These are phyloP conservation scores for Stegostoma tigrinum DNA, from an alignment of 2,113 vertebrate species.

Conservation along the genomic window DNA sequence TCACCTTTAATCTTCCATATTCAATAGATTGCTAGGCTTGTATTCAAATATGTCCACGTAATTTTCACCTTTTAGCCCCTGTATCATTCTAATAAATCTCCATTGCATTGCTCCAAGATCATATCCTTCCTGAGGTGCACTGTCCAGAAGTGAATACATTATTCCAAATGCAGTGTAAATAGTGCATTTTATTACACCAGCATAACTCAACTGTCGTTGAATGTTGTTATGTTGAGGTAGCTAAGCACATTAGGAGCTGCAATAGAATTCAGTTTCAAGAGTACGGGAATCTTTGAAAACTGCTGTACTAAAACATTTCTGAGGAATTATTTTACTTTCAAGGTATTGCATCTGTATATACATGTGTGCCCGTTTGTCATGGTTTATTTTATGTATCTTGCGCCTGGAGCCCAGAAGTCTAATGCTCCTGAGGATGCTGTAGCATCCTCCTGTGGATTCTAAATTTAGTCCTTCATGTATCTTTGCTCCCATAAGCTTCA, in stretches of 20 bases:
- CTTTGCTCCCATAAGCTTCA: not conserved
- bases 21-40: not conserved
- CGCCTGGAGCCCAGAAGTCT: not conserved
- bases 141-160: not conserved
- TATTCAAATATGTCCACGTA: not conserved
- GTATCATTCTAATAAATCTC: not conserved
- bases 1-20: not conserved
- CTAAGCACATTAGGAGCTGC: not conserved
- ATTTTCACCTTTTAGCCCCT: not conserved
- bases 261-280: not conserved
- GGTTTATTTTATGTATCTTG: not conserved
- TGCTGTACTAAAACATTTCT: not conserved
- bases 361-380: not conserved
- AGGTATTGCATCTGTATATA: not conserved
- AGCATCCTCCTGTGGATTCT: not conserved
- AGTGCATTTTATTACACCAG: not conserved
- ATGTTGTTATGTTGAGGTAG: not conserved
- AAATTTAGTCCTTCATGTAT: not conserved
- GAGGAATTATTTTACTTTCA: not conserved
- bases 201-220: not conserved
- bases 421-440: not conserved
- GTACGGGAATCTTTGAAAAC: not conserved
- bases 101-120: not conserved
- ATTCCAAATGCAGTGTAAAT: not conserved
- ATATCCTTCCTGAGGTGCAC: not conserved